These are phyloP conservation scores for Pteria penguin DNA, from an alignment of 2,888 invertebrate genomes.

Conservation along the genomic window DNA sequence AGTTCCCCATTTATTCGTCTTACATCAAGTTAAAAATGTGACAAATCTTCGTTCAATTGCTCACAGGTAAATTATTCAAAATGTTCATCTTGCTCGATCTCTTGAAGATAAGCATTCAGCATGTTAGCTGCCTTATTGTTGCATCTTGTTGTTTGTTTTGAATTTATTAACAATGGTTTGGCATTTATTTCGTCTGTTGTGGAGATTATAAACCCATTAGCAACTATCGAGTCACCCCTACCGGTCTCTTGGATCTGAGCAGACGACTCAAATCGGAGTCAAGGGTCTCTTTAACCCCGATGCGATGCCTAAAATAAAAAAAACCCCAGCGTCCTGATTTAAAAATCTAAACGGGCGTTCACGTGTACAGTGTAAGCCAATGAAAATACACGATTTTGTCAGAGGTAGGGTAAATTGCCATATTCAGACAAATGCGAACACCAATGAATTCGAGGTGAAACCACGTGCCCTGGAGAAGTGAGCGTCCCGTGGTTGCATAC, in stretches of 20 bases:
- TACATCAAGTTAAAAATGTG: constrained; percentile 15
- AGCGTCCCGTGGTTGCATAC: too few species aligned
- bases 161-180: not conserved
- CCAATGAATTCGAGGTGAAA: too few species aligned
- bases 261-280: not conserved
- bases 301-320: not conserved
- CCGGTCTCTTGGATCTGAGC: not conserved
- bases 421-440: too few species aligned
- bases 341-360: not conserved
- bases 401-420: constrained; percentile 10
- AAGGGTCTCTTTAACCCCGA: not conserved
- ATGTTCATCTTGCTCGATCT: not conserved
- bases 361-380: not conserved
- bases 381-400: not conserved
- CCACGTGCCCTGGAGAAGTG: too few species aligned
- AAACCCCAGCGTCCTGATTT: not conserved
- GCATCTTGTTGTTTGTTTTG: not conserved
- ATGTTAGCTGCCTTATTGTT: constrained; percentile 25
- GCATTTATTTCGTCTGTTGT: not conserved
- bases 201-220: not conserved
- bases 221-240: too few species aligned
- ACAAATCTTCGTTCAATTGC: constrained; percentile 10
- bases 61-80: constrained; percentile 10
- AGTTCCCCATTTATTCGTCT: constrained; percentile 8
- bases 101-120: not conserved